phyloP scores from a whole-genome alignment of 1,140 invertebrate species.

The Diprion similis region DNA sequence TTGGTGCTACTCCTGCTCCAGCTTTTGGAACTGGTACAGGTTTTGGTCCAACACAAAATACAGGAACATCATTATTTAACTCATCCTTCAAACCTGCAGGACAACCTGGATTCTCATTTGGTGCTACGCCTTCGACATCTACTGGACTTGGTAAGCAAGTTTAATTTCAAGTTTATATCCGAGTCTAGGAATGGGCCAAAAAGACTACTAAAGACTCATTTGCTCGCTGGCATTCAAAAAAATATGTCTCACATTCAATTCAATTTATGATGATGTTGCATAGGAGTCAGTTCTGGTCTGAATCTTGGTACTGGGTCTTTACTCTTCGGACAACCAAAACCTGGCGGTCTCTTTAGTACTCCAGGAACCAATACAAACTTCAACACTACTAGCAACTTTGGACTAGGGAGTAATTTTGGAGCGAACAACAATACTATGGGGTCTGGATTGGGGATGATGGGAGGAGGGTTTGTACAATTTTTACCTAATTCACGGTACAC shows the following conservation, averaged over 20 bases:
- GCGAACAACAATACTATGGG: constrained; percentile 48
- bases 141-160: constrained; percentile 44
- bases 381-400: constrained; percentile 51
- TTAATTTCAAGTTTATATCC: constrained; percentile 27
- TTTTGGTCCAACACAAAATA: constrained; percentile 55
- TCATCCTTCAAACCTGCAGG: constrained; percentile 56
- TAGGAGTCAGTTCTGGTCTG: constrained; percentile 51
- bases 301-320: constrained; percentile 56
- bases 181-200: neutral
- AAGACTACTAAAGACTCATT: neutral
- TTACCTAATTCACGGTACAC: neutral
- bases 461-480: constrained; percentile 42
- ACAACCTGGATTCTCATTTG: constrained; percentile 60
- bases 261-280: constrained; percentile 16
- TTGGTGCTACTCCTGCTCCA: constrained; percentile 58
- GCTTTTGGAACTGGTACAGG: constrained; percentile 58
- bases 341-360: constrained; percentile 67
- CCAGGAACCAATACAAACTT: constrained; percentile 45
- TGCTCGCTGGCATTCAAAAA: constrained; percentile 8
- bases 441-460: constrained; percentile 44
- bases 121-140: constrained; percentile 57
- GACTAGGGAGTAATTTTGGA: constrained; percentile 50
- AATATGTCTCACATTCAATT: constrained; percentile 17
- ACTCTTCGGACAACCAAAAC: constrained; percentile 62
- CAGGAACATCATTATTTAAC: constrained; percentile 61